Evolutionary conservation across 2,888 invertebrate genomes (phyloP).

Genomic region (Spicauda simplicius): DNA sequence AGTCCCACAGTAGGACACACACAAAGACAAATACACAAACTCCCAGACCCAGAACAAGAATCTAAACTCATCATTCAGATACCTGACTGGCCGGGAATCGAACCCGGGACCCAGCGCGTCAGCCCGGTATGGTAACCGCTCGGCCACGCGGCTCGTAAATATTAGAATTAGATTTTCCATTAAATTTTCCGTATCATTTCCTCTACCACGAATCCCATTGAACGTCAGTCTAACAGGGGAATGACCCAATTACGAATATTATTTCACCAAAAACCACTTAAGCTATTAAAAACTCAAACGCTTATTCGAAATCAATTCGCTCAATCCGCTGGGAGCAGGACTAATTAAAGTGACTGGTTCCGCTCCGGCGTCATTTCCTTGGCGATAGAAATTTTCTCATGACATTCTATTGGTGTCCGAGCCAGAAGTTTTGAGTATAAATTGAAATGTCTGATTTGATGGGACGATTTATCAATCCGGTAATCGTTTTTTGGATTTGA

Average conservation of each 20-base stretch:
- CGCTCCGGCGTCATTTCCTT: conserved; percentile 21
- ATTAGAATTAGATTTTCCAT: conserved; percentile 22
- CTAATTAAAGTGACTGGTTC: conserved; percentile 29
- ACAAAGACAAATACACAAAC: no score
- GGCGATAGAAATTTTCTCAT: conserved; percentile 27
- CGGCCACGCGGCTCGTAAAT: no score
- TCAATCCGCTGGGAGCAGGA: conserved; percentile 19
- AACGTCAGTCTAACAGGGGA: conserved; percentile 1
- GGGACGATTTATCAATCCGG: conserved; percentile 28
- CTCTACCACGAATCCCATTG: not conserved
- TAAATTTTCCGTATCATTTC: conserved; percentile 28
- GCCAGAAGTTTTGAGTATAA: conserved; percentile 28
- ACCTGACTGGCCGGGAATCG: no score
- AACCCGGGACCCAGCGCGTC: no score
- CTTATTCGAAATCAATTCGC: conserved; percentile 27
- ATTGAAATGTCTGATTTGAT: conserved; percentile 35
- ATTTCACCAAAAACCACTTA: conserved; percentile 22
- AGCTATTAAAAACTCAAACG: conserved; percentile 36
- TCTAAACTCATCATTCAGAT: no score
- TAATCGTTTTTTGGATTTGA: conserved; percentile 33
- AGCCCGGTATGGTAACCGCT: no score
- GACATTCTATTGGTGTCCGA: conserved; percentile 26
- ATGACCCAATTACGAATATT: conserved; percentile 18
- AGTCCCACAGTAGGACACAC: no score
- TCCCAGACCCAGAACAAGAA: no score